Evolutionary conservation across 1,140 invertebrate species (phyloP), one percentile per base, ranked within the genome.

Genomic region (Drosophila guanche): DNA sequence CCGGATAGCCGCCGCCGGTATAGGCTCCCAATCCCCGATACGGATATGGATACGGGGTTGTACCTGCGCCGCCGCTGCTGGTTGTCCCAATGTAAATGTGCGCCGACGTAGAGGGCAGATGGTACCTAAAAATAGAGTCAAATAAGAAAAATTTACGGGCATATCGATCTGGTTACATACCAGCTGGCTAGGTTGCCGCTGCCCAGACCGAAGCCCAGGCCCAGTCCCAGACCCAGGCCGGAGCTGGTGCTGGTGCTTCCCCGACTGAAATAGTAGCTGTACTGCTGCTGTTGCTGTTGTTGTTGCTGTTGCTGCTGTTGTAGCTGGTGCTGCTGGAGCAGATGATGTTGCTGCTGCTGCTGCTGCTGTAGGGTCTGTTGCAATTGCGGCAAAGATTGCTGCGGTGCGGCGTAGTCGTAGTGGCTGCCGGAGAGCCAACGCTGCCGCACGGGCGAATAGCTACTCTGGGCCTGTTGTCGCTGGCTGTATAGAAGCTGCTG

Each of bases 161-260:
- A 20, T 20, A 20, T 20, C 1, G 16, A 20, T 20, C 0, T 20
- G 16, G 16, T 20, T 20, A 20, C 33, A 12, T 37, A 37, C 81
- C 81, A 85, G 81, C 81, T 85, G 77, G 57, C 73, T 53, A 86
- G 57, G 41, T 86, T 85, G 60, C 83, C 76, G 78, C 81, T 66
- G 81, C 81, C 81, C 83, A 85, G 69, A 65, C 81, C 81, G 65
- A 85, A 88, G 52, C 81, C 85, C 74, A 89, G 75, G 55, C 76
- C 76, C 62, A 79, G 76, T 59, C 79, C 79, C 54, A 75, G 72
- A 75, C 72, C 72, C 71, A 75, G 71, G 63, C 71, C 68, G 65
- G 48, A 58, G 65, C 68, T 62, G 68, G 63, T 71, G 51, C 61
- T 63, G 71, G 68, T 73, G 62, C 72, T 75, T 23, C 71, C 72